Percentiles rank a stretch among this genome's conserved stretches.
Conservation (phyloP, 2,888 invertebrate genomes). For the Ectropis crepuscularia region DNA sequence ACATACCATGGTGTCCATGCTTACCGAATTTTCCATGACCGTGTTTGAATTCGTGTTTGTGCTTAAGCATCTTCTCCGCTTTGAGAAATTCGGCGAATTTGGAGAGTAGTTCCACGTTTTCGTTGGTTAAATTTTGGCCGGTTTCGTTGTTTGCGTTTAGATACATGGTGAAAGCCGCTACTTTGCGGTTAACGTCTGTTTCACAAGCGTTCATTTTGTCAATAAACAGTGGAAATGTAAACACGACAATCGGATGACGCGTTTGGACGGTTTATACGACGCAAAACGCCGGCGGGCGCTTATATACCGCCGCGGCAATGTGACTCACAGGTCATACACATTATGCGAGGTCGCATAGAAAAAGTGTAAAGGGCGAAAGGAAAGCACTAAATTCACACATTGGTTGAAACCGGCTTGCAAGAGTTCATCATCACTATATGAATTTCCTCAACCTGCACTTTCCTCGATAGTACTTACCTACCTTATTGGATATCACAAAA, state of each 20-base stretch:
- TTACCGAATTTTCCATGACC: slow-evolving; percentile 30
- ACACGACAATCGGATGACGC: slow-evolving; percentile 40
- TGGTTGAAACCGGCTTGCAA: too few species aligned
- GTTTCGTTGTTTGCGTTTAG: slow-evolving; percentile 34
- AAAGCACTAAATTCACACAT: too few species aligned
- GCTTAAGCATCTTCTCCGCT: slow-evolving; percentile 31
- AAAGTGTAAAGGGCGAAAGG: too few species aligned
- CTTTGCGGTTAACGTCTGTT: slow-evolving; percentile 38
- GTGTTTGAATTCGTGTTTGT: slow-evolving; percentile 23
- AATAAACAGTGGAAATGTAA: slow-evolving; percentile 21
- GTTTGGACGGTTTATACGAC: slow-evolving; percentile 42
- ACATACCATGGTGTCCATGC: slow-evolving; percentile 39
- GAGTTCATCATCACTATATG: too few species aligned
- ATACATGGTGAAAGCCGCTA: slow-evolving; percentile 38
- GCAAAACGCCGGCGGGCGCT: slow-evolving; percentile 34
- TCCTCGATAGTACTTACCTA: too few species aligned
- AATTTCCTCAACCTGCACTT: too few species aligned
- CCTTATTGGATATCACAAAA: too few species aligned
- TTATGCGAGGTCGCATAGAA: not conserved
- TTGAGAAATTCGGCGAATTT: slow-evolving; percentile 49
- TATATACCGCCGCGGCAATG: slow-evolving; percentile 30
- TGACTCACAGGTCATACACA: slow-evolving; percentile 37
- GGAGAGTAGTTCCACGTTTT: slow-evolving; percentile 47
- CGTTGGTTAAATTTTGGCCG: slow-evolving; percentile 30
- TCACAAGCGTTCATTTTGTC: slow-evolving; percentile 48